Conservation (phyloP, 2,888 invertebrate species). For the Apodemia duryi region DNA sequence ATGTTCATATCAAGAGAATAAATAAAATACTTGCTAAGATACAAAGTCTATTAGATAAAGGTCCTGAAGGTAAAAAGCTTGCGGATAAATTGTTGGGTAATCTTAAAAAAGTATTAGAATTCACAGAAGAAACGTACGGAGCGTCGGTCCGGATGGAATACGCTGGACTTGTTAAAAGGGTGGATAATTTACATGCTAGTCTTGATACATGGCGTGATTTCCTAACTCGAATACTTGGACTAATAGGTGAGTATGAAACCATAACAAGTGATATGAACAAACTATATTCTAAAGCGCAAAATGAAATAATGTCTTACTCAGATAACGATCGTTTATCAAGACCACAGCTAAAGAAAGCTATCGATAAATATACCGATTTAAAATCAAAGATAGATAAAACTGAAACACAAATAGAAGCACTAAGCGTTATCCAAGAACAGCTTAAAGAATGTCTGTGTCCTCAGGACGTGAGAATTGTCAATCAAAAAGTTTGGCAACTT, state of each 20-base stretch:
- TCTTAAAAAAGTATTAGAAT: slow-evolving; percentile 82
- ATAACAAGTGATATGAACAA: slow-evolving; percentile 79
- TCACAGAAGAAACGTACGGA: slow-evolving; percentile 87
- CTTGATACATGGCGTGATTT: slow-evolving; percentile 90
- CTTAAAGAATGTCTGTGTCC: slow-evolving; percentile 91
- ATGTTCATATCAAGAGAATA: slow-evolving; percentile 87
- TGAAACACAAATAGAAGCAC: slow-evolving; percentile 82
- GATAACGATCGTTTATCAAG: slow-evolving; percentile 79
- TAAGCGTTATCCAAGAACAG: slow-evolving; percentile 88
- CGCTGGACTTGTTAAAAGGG: slow-evolving; percentile 85
- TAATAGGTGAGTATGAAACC: slow-evolving; percentile 82
- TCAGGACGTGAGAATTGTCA: slow-evolving; percentile 88
- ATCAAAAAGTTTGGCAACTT: slow-evolving; percentile 87
- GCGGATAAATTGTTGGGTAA: slow-evolving; percentile 81
- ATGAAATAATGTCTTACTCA: slow-evolving; percentile 77
- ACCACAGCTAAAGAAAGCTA: slow-evolving; percentile 81
- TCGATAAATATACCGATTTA: slow-evolving; percentile 81
- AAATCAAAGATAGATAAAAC: slow-evolving; percentile 79
- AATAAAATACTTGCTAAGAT: slow-evolving; percentile 85
- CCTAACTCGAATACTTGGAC: slow-evolving; percentile 81
- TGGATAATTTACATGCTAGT: slow-evolving; percentile 89
- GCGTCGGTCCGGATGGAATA: slow-evolving; percentile 91
- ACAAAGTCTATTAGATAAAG: slow-evolving; percentile 82
- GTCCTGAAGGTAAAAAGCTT: slow-evolving; percentile 84
- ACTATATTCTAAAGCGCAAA: slow-evolving; percentile 82